Evolutionary conservation across 1,140 invertebrate genomes (phyloP).

Genomic region (Drosophila rhopaloa): DNA sequence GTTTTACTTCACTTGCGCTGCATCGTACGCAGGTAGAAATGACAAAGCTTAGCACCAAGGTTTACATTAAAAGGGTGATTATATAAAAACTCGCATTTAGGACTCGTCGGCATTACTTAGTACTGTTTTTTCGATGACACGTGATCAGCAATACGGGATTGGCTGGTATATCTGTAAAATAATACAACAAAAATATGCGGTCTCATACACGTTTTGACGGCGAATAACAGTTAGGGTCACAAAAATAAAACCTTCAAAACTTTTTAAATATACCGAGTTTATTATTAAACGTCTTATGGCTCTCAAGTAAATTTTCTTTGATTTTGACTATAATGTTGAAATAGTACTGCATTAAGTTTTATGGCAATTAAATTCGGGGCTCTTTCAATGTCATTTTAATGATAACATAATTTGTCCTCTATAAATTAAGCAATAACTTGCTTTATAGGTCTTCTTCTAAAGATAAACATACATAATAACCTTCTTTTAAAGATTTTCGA

Average conservation of each 20-base stretch:
- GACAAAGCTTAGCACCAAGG: background rate
- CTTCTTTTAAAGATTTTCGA: no score
- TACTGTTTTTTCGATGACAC: slow-evolving; percentile 7
- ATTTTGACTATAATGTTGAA: no score
- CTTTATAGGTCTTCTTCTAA: background rate
- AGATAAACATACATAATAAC: background rate
- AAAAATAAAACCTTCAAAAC: background rate
- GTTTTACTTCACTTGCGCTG: slow-evolving; percentile 1
- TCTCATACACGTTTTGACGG: slow-evolving; percentile 8
- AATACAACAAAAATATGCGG: background rate
- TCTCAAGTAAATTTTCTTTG: no score
- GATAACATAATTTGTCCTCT: no score
- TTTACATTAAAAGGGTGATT: background rate
- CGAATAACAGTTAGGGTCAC: slow-evolving; percentile 7
- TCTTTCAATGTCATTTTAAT: no score
- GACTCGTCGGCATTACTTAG: background rate
- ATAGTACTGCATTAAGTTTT: no score
- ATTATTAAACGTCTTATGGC: background rate
- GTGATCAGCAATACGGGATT: slow-evolving; percentile 9
- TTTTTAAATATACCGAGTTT: no score
- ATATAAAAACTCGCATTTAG: background rate
- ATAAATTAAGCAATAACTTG: background rate
- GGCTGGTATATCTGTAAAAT: background rate
- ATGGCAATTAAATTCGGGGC: no score
- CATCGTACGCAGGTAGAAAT: background rate